phyloP scores from a whole-genome alignment of 2,888 invertebrate species.

The Acanthosepion lycidas region DNA sequence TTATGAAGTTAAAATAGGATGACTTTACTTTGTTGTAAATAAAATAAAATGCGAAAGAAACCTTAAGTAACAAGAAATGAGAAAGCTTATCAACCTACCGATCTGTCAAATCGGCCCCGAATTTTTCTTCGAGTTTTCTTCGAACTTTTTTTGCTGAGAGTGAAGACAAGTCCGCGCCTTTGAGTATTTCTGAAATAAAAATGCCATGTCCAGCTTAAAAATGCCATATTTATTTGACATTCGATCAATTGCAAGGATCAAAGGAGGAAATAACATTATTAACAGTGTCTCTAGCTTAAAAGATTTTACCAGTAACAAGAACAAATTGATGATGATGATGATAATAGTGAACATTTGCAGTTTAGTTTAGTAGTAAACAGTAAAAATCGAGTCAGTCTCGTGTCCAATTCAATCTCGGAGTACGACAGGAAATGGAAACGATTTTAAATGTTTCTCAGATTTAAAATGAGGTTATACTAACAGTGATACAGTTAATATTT shows the following conservation, averaged over 20 bases:
- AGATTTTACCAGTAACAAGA: background rate
- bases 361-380: background rate
- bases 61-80: too few species aligned
- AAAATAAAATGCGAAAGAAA: background rate
- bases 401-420: too few species aligned
- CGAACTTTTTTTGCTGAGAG: conserved; percentile 93
- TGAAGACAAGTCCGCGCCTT: conserved; percentile 87
- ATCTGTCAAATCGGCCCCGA: conserved; percentile 83
- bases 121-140: conserved; percentile 86
- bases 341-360: too few species aligned
- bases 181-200: conserved; percentile 83
- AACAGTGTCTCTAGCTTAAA: background rate
- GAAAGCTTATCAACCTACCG: background rate
- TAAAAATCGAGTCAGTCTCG: background rate
- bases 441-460: background rate
- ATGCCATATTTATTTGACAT: background rate
- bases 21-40: background rate
- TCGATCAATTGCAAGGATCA: background rate
- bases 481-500: background rate
- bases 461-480: background rate
- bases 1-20: too few species aligned
- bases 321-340: background rate
- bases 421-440: background rate
- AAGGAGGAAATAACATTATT: too few species aligned
- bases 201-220: background rate